Base-by-base conservation (phyloP, 2,888 invertebrate genomes). In the Hypomecis atomaria region DNA sequence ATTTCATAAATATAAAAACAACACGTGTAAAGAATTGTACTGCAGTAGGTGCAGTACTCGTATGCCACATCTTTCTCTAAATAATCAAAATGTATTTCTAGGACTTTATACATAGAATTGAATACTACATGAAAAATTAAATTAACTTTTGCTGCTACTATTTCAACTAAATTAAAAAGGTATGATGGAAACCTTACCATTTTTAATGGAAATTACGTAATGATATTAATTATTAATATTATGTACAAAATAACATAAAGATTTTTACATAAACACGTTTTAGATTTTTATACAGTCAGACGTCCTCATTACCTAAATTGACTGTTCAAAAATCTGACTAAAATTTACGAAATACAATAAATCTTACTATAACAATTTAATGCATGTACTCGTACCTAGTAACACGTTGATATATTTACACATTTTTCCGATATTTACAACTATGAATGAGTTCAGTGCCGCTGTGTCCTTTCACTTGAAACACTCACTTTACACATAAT, bases 401-500 rank as follows among this genome's bases (percentile, higher is more conserved):
- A 75, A 74, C 72, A 74, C 73, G 77, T 78, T 67, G 73, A 73
- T 73, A 68, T 83, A 83, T 83, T 66, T 88, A 86, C 87, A 88
- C 72, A 62, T 61, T 64, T 70, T 78, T 60, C 67, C 79, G 92
- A 92, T 92, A 92, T 92, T 90, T 87, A 92, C 91, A 92, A 92
- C 85, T 85, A 88, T 90, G 91, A 74, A 82, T 77, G 54, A 66
- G 83, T 83, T 74, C 76, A 81, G 88, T 87, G 88, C 79, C 83
- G 59, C 58, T 58, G 79, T 79, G 81, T 83, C 79, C 68, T 75
- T 56, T 79, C 86, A 84, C 82, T 73, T 62, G 72, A 36, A 74
- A 70, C 62, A 78, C 72, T 80, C 90, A 89, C 88, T 87, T 65
- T 88, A 92, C 83, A 92, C 92, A 91, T 92, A 92, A 90, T 92